Base-by-base conservation (phyloP, 2,888 invertebrate species). In the Drosophila nr. fundita region DNA sequence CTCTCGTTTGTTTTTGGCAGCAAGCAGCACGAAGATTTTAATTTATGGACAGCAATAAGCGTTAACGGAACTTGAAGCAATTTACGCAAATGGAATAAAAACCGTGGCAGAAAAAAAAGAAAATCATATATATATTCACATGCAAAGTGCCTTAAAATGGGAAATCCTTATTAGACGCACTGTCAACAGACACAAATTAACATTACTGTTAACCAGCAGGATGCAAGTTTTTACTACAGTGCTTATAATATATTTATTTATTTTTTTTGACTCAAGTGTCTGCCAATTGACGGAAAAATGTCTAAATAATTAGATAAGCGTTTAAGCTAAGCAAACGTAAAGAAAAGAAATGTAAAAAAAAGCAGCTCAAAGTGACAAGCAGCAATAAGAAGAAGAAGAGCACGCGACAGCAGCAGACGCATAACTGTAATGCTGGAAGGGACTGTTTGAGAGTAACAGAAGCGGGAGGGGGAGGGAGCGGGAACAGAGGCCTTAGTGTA, bases 221-320 rank as follows among this genome's bases (percentile, higher is more conserved):
- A 61, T 50, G 53, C 45, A 63, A 64, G 36, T 55, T 50, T 52
- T 64, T 54, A 67, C 62, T 58, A 36, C 52, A 62, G 83, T 89
- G 68, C 27, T 73, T 49, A 75, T 71, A 52, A 30, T 55, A 30
- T 55, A 48, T 50, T 53, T 68, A 52, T 42, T 42, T 49, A 40
- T 65, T 63, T 45, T 42, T 68, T 64, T 68, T 45, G 45, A 65
- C 21, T 61, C 60, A 67, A 67, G 67, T 78, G 79, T 73, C 68
- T 60, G 48, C 21, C 57, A 80, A 61, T 80, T 65, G 70, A 59
- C 68, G 82, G 69, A 53, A 68, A 83, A 76, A 90, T 74, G 82
- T 87, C 88, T 69, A 82, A 89, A 89, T 90, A 90, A 87, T 87
- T 87, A 87, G 90, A 90, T 87, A 90, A 87, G 79, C 90, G 87